phyloP scores from a whole-genome alignment of 2,113 vertebrate species.

The crab-eating macaque (Macaca fascicularis) region DNA sequence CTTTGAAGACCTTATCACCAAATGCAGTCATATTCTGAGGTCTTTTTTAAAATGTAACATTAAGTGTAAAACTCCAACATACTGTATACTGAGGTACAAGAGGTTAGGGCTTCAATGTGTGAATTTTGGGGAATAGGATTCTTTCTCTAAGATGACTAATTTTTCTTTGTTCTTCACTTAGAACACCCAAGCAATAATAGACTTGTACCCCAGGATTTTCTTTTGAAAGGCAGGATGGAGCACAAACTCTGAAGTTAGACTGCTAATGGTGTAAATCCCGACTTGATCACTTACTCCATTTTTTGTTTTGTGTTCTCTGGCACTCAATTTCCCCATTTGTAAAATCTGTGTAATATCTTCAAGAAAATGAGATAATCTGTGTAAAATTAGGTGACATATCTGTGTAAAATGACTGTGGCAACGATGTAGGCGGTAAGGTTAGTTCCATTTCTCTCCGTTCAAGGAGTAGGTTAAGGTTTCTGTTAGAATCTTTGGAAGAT shows the following conservation, averaged over 20 bases:
- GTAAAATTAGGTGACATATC: neutral
- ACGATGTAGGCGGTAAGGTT: neutral
- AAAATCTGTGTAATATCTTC: neutral
- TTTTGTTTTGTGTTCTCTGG: neutral
- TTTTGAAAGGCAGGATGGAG: neutral
- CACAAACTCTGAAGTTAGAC: neutral
- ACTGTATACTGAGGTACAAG: neutral
- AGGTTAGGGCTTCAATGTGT: neutral
- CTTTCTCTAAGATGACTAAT: neutral
- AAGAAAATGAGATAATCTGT: neutral
- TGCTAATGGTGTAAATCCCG: neutral
- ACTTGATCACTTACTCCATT: neutral
- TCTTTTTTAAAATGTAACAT: too few species aligned
- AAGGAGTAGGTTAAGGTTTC: neutral
- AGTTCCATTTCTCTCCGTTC: neutral
- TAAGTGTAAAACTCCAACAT: too few species aligned
- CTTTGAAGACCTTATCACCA: neutral
- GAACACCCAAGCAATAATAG: neutral
- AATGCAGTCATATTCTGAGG: neutral
- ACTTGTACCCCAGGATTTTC: neutral
- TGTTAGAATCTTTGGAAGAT: neutral
- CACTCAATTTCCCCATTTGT: neutral
- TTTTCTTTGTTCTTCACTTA: neutral
- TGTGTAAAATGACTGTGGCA: neutral
- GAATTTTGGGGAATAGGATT: neutral